Conservation (phyloP, 2,113 vertebrate genomes). For the Glaucomys volans region DNA sequence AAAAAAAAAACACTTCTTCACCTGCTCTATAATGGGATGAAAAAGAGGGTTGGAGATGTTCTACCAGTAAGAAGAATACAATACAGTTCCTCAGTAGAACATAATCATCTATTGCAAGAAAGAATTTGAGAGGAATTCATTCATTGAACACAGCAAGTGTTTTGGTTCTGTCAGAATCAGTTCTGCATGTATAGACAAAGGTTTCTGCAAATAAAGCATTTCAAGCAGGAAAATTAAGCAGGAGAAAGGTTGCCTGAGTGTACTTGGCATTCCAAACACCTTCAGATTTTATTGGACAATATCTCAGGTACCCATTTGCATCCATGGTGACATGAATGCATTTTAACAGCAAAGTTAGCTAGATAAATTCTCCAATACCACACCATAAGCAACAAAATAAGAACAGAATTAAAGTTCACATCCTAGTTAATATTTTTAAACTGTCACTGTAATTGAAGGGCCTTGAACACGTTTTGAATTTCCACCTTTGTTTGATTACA, state of each 20-base stretch:
- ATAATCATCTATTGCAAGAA: slow-evolving; percentile 6
- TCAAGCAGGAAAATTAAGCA: slow-evolving; percentile 52
- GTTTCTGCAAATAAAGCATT: background rate
- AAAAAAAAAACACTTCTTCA: slow-evolving; percentile 12
- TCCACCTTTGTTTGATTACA: slow-evolving; percentile 28
- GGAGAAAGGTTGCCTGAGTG: background rate
- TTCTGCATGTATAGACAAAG: slow-evolving; percentile 11
- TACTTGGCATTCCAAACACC: slow-evolving; percentile 38
- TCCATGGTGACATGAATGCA: background rate
- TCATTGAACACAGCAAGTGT: slow-evolving; percentile 23
- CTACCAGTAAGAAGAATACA: background rate
- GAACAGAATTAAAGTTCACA: background rate
- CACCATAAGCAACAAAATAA: background rate
- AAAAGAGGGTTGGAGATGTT: background rate
- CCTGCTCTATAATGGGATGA: background rate
- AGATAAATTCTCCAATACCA: slow-evolving; percentile 37
- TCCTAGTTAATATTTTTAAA: slow-evolving; percentile 38
- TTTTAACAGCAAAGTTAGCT: slow-evolving; percentile 42
- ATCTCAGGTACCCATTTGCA: background rate
- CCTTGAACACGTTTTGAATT: slow-evolving; percentile 30
- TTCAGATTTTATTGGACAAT: slow-evolving; percentile 24
- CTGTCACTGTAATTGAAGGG: slow-evolving; percentile 33
- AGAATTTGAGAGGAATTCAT: slow-evolving; percentile 13
- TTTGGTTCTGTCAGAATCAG: slow-evolving; percentile 43
- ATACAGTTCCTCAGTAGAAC: background rate